Base-by-base conservation (phyloP, 2,113 vertebrate genomes). In the Takifugu bimaculatus region DNA sequence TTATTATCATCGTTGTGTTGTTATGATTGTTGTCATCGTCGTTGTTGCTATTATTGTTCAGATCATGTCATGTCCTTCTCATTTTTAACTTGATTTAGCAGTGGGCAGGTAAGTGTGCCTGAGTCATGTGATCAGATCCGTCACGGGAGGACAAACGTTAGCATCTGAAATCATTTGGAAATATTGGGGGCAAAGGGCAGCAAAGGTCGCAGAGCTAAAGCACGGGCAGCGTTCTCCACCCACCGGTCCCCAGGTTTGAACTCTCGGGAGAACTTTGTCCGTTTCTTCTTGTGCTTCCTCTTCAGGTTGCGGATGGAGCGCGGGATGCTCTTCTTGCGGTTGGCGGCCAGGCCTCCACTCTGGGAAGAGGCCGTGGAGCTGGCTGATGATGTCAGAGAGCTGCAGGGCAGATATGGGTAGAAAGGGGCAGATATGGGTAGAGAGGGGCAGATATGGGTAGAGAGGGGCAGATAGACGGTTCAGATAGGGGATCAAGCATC, bases 241-340 rank as follows among this genome's bases (percentile, higher is more conserved):
- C 76, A 96, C 97, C 96, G 94, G 88, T 99, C 97, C 42, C 97
- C 96, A 0, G 94, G 93, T 78, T 95, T 98, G 82, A 98, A 97
- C 83, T 97, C 96, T 3, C 95, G 89, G 6, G 94, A 95, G 72
- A 96, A 92, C 80, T 97, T 98, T 13, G 92, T 96, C 88, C 96
- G 96, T 91, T 98, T 99, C 87, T 98, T 94, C 91, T 99, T 99
- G 89, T 98, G 96, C 70, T 98, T 99, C 59, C 94, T 90, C 85
- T 98, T 99, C 49, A 99, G 84, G 85, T 97, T 99, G 57, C 94
- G 94, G 83, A 98, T 96, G 39, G 96, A 98, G 6, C 98, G 91
- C 0, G 97, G 97, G 74, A 98, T 94, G 85, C 95, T 98, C 58
- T 98, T 98, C 81, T 93, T 98, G 13, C 97, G 93, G 28, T 92